A percentile compares a stretch with the other conserved stretches of the same genome.
phyloP scores from a whole-genome alignment of 2,888 invertebrate genomes.

The Hanleya hanleyi region DNA sequence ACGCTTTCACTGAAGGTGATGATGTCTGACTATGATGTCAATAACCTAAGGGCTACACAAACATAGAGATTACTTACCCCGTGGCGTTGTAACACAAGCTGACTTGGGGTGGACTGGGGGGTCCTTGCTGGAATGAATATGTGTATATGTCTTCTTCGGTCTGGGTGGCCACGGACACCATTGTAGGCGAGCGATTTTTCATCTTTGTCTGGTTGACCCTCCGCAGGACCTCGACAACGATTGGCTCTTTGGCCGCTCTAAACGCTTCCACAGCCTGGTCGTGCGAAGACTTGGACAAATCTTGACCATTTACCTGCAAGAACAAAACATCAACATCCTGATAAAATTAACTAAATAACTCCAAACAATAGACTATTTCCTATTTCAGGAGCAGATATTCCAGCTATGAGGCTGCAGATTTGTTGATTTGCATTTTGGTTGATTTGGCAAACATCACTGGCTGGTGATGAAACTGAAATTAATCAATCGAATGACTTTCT shows the following conservation, averaged over 20 bases:
- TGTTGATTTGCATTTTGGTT: too few relatives aligned
- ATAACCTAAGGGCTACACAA: too few relatives aligned
- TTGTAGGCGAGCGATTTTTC: conserved; percentile 54
- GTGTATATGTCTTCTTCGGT: conserved; percentile 70
- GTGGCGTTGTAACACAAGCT: not conserved
- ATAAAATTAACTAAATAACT: not conserved
- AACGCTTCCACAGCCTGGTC: conserved; percentile 73
- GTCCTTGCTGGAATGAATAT: conserved; percentile 43
- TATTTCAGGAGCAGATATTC: too few relatives aligned
- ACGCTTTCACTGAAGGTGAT: too few relatives aligned
- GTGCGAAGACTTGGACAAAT: conserved; percentile 71
- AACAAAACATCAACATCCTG: conserved; percentile 19
- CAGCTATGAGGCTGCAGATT: too few relatives aligned
- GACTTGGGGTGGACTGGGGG: conserved; percentile 60
- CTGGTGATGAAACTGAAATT: too few relatives aligned
- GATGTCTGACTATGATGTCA: too few relatives aligned
- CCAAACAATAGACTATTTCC: too few relatives aligned
- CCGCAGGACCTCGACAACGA: conserved; percentile 71
- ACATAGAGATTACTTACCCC: not conserved
- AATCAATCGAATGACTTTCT: too few relatives aligned
- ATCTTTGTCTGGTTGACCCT: conserved; percentile 62
- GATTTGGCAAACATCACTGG: too few relatives aligned
- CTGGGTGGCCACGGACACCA: conserved; percentile 71
- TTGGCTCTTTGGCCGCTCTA: conserved; percentile 71
- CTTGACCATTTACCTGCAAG: conserved; percentile 73